Evolutionary conservation across 2,888 invertebrate species (phyloP), one percentile per base, ranked within the genome.

Genomic region (Ichneumon xanthorius): DNA sequence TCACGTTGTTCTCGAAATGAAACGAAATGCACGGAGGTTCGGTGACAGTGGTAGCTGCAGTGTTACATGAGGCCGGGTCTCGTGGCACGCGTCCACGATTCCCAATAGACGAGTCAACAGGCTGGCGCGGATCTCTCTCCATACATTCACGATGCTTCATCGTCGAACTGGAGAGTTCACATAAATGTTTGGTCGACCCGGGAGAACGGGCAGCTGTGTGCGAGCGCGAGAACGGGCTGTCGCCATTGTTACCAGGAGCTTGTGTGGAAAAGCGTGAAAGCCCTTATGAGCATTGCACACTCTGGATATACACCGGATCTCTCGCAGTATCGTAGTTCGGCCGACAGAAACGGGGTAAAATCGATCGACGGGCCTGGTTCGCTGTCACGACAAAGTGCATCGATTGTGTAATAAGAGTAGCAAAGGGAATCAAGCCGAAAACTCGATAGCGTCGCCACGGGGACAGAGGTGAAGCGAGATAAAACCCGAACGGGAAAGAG

Each of bases 341-440:
- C 4, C 16, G 30, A 33, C 63, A 55, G n/a, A 19, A 19, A 55
- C 53, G 45, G 33, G 50, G 68, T 53, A 26, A 61, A 82, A 82
- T 76, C 79, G 80, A 78, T 81, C 67, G 61, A 55, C 72, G 67
- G n/a, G 45, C 45, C 45, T 48, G 61, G 77, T 33, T 73, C 55
- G 68, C 14, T 70, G 63, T 80, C 63, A 73, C 73, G 82, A 78
- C 75, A 85, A 80, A 71, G 72, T 82, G 77, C 81, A 76, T 80
- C 77, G 82, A 82, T 86, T 84, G 87, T 84, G 87, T 84, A 87
- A 84, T 84, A 77, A 87, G 86, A 86, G 86, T 65, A 71, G 70
- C 82, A 76, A 78, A 86, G 84, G 77, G 70, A 81, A 70, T 71
- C 61, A 61, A 26, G 33, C 26, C 9, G 55, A 53, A 71, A 84